These are phyloP conservation scores for mouse (Mus musculus) DNA, from an alignment of 2,113 vertebrate species.

Conservation along the genomic window GRCm39 chr4:75876501-75877000, in stretches of 20 bases:
- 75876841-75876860: background rate
- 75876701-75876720: slow-evolving; percentile 51
- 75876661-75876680: background rate
- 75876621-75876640: slow-evolving; percentile 44
- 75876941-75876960: slow-evolving; percentile 98
- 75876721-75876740: background rate
- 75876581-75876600: background rate
- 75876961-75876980: slow-evolving; percentile 98
- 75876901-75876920: no score
- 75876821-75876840: background rate
- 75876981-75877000: slow-evolving; percentile 92
- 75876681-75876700: background rate
- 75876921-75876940: slow-evolving; percentile 99
- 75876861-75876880: background rate
- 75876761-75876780: slow-evolving; percentile 6
- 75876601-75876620: background rate
- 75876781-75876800: slow-evolving; percentile 4
- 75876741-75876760: background rate
- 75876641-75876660: slow-evolving; percentile 3
- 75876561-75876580: slow-evolving; percentile 33
- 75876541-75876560: slow-evolving; percentile 30
- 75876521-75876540: slow-evolving; percentile 3
- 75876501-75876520: slow-evolving; percentile 54
- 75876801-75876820: background rate
- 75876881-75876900: background rate